Evolutionary conservation across 53 echinoderm and acorn worm genomes (phyloP).

Genomic region (Arbacia lixula): DNA sequence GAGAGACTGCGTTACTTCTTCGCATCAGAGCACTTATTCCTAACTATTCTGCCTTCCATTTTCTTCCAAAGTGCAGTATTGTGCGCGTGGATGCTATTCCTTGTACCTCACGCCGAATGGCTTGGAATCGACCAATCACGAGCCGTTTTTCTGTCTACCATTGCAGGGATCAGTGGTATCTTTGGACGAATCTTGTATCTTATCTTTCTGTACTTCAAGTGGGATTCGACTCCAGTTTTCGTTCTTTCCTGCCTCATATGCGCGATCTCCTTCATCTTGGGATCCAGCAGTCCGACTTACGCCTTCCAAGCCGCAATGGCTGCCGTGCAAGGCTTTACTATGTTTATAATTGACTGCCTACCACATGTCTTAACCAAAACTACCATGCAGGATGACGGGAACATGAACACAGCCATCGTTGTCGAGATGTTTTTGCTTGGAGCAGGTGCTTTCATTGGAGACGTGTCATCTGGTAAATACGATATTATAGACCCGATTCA

Average conservation of each 20-base stretch:
- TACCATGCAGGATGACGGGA: slow-evolving; percentile 2
- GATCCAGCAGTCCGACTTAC: slow-evolving; percentile 6
- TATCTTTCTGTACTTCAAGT: slow-evolving; percentile 9
- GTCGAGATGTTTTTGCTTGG: slow-evolving; percentile 1
- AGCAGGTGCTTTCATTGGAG: slow-evolving; percentile 9
- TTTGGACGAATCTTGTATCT: slow-evolving; percentile 37
- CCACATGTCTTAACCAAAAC: slow-evolving; percentile 39
- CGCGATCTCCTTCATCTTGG: not conserved
- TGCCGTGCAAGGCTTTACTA: not conserved
- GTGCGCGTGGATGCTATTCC: slow-evolving; percentile 49
- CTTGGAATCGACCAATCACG: slow-evolving; percentile 9
- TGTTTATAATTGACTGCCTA: slow-evolving; percentile 29
- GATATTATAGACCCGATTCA: not conserved
- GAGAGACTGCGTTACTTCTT: no score
- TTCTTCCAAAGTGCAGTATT: not conserved
- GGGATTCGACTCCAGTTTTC: not conserved
- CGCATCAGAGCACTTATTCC: no score
- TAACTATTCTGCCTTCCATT: slow-evolving; percentile 4
- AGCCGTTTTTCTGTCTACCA: slow-evolving; percentile 32
- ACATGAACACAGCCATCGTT: slow-evolving; percentile 7
- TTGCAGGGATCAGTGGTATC: slow-evolving; percentile 42
- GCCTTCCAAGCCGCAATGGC: slow-evolving; percentile 3
- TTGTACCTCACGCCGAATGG: slow-evolving; percentile 38
- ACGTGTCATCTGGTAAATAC: slow-evolving; percentile 14
- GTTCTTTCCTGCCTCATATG: not conserved